Conservation (phyloP, 2,888 invertebrate species). For the Rhabditoides inermis region DNA sequence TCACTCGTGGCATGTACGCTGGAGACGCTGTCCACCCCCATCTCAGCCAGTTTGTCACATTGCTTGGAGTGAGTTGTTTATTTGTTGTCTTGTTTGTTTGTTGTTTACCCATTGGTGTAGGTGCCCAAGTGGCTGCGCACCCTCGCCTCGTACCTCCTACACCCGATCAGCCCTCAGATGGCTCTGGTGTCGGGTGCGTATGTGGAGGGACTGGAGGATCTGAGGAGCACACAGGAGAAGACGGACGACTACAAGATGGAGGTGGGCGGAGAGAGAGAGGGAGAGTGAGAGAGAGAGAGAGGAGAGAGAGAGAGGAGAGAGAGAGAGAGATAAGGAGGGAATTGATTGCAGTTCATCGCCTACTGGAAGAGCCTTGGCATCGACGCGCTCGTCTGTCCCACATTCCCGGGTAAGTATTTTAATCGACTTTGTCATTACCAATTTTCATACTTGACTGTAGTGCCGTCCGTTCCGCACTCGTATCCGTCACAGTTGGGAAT, state of each 20-base stretch:
- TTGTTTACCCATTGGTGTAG: conserved; percentile 11
- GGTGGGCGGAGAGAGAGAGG: too few species aligned
- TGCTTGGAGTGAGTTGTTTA: conserved; percentile 23
- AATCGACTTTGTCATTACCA: background rate
- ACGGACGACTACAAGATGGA: conserved; percentile 37
- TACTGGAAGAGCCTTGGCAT: conserved; percentile 37
- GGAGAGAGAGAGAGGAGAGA: background rate
- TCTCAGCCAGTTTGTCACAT: conserved; percentile 32
- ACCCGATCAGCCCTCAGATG: conserved; percentile 27
- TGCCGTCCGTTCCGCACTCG: conserved; percentile 43
- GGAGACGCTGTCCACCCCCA: conserved; percentile 41
- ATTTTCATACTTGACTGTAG: conserved; percentile 13
- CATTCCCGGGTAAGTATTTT: conserved; percentile 35
- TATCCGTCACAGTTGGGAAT: conserved; percentile 35
- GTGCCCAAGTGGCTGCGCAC: conserved; percentile 30
- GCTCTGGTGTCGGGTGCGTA: conserved; percentile 19
- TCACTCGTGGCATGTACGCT: conserved; percentile 27
- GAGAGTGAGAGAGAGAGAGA: too few species aligned
- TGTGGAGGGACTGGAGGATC: conserved; percentile 23
- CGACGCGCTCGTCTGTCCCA: conserved; percentile 53
- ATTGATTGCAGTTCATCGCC: conserved; percentile 27
- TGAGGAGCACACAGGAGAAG: conserved; percentile 36
- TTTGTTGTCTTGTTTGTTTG: background rate
- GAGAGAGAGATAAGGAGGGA: background rate
- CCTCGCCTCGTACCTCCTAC: conserved; percentile 17